Evolutionary conservation across 2,888 invertebrate species (phyloP).

Genomic region (Agrilus mali): DNA sequence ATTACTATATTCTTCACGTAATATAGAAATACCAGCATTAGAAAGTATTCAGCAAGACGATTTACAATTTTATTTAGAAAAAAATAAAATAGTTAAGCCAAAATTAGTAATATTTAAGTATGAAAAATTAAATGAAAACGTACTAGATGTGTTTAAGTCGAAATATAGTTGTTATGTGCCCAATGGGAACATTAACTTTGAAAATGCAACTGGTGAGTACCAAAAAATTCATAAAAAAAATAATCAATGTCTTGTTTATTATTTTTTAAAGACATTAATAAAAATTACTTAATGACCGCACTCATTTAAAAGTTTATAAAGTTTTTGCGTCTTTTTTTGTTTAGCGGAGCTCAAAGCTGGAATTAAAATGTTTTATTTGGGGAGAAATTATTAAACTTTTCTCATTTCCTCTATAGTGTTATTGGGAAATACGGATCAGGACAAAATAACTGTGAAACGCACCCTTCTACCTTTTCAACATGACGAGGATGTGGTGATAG

Average conservation of each 20-base stretch:
- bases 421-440: too few species aligned
- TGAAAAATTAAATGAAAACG: constrained; percentile 17
- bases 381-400: too few species aligned
- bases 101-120: constrained; percentile 24
- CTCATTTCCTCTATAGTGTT: too few species aligned
- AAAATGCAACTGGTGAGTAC: constrained; percentile 24
- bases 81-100: constrained; percentile 20
- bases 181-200: constrained; percentile 23
- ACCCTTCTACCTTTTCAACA: constrained; percentile 1
- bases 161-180: constrained; percentile 26
- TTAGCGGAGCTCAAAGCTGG: too few species aligned
- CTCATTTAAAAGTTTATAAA: too few species aligned
- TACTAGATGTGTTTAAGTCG: constrained; percentile 21
- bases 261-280: too few species aligned
- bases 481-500: neutral
- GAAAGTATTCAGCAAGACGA: constrained; percentile 25
- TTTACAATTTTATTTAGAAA: constrained; percentile 20
- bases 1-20: constrained; percentile 14
- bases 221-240: constrained; percentile 7
- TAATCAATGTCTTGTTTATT: too few species aligned
- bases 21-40: constrained; percentile 26
- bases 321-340: too few species aligned
- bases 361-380: too few species aligned
- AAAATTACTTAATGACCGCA: too few species aligned
- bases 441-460: too few species aligned